Evolutionary conservation across 2,797 vertebrate genomes (phyloP).

Genomic region (Pagetopsis macropterus): DNA sequence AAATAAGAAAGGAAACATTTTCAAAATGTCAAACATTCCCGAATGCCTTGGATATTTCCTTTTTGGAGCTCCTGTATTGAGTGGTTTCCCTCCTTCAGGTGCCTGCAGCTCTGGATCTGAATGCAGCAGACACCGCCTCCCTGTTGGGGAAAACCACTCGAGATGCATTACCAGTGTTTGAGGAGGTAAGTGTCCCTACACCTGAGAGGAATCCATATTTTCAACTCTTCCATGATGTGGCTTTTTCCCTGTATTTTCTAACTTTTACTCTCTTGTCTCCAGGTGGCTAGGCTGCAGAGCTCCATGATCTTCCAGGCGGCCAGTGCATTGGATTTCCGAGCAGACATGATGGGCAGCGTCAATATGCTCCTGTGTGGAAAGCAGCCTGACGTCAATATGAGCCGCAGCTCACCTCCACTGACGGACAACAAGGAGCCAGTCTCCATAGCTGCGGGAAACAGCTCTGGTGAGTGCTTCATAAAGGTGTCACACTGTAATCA

Average conservation of each 20-base stretch:
- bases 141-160: conserved; percentile 59
- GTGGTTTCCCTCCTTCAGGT: conserved; percentile 57
- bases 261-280: background rate
- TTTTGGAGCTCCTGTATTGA: too few species aligned
- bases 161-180: conserved; percentile 62
- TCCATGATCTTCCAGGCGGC: conserved; percentile 53
- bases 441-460: conserved; percentile 36
- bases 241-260: background rate
- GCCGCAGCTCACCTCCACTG: conserved; percentile 10
- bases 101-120: conserved; percentile 43
- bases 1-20: background rate
- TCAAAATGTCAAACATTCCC: background rate
- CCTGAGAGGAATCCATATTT: background rate
- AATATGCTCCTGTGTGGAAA: conserved; percentile 77
- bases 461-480: conserved; percentile 70
- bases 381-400: conserved; percentile 19
- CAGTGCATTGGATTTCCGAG: conserved; percentile 68
- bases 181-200: conserved; percentile 63
- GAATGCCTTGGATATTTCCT: too few species aligned
- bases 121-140: conserved; percentile 2
- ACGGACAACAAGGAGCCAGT: conserved; percentile 15
- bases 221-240: too few species aligned
- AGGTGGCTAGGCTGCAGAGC: conserved; percentile 68
- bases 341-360: conserved; percentile 73
- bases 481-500: conserved; percentile 8